These are phyloP conservation scores for Takifugu ocellatus DNA, from an alignment of 2,797 vertebrate genomes.

Conservation along the genomic window DNA sequence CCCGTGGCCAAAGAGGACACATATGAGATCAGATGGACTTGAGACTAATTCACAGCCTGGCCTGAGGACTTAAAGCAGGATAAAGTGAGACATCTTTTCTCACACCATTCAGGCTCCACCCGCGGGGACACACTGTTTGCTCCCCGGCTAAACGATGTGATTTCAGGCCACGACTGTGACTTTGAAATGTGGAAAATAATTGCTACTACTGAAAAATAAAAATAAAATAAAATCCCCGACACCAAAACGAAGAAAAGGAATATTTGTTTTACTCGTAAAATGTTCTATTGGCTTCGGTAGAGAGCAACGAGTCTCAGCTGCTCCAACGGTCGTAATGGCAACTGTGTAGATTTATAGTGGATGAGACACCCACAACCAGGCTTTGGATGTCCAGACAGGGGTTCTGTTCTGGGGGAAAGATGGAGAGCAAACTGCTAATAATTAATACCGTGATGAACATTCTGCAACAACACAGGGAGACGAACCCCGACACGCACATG, in stretches of 20 bases:
- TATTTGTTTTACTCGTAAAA: neutral
- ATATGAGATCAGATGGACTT: constrained; percentile 66
- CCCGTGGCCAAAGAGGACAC: constrained; percentile 63
- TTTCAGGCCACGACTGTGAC: constrained; percentile 32
- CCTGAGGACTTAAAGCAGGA: constrained; percentile 57
- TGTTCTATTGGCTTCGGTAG: constrained; percentile 4
- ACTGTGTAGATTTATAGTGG: constrained; percentile 69
- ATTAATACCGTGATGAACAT: constrained; percentile 80
- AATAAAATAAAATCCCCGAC: neutral
- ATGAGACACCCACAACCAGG: constrained; percentile 64
- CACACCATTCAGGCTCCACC: constrained; percentile 66
- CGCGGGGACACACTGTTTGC: constrained; percentile 60
- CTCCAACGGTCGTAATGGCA: constrained; percentile 53
- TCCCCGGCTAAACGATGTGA: constrained; percentile 50
- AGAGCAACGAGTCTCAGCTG: constrained; percentile 15
- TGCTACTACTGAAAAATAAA: constrained; percentile 7
- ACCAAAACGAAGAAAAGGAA: neutral
- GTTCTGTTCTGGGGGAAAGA: constrained; percentile 69
- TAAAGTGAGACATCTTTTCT: constrained; percentile 74
- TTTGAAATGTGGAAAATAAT: constrained; percentile 17
- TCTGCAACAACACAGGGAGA: constrained; percentile 74
- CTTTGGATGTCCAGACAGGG: constrained; percentile 64
- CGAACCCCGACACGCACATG: constrained; percentile 66
- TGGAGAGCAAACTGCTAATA: constrained; percentile 82
- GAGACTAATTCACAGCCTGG: constrained; percentile 62